These are phyloP conservation scores for Aphis gossypii DNA, from an alignment of 1,140 invertebrate species.

Conservation along the genomic window DNA sequence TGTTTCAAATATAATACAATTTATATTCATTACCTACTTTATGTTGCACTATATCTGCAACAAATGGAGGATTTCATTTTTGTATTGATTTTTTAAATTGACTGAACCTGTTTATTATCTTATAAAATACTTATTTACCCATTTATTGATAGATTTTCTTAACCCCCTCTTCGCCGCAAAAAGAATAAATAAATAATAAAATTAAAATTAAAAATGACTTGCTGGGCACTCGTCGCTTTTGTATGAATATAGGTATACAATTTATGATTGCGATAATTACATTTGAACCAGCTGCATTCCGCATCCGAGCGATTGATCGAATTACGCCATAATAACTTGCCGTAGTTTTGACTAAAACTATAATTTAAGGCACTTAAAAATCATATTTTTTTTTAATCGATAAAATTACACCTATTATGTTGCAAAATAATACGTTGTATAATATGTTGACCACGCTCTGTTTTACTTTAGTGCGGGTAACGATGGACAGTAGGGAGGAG, in stretches of 20 bases:
- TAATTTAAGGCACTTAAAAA: neutral
- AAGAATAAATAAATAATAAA: no score
- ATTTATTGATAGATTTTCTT: neutral
- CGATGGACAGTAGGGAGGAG: neutral
- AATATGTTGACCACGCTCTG: neutral
- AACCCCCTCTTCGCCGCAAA: no score
- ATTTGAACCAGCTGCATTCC: neutral
- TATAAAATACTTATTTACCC: neutral
- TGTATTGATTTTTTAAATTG: neutral
- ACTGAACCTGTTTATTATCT: neutral
- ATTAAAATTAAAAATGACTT: neutral
- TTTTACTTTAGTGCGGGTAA: neutral
- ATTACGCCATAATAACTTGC: neutral
- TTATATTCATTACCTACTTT: neutral
- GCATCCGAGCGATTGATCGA: neutral
- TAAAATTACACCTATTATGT: neutral
- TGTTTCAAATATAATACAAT: neutral
- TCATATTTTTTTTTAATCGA: neutral
- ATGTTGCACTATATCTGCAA: neutral
- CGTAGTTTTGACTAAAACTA: neutral
- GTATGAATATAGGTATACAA: neutral
- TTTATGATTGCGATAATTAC: neutral
- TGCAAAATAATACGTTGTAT: neutral
- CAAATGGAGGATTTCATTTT: neutral
- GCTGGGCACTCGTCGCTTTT: accelerated